Evolutionary conservation across 2,888 invertebrate genomes (phyloP).

Genomic region (Trachelus stipa): DNA sequence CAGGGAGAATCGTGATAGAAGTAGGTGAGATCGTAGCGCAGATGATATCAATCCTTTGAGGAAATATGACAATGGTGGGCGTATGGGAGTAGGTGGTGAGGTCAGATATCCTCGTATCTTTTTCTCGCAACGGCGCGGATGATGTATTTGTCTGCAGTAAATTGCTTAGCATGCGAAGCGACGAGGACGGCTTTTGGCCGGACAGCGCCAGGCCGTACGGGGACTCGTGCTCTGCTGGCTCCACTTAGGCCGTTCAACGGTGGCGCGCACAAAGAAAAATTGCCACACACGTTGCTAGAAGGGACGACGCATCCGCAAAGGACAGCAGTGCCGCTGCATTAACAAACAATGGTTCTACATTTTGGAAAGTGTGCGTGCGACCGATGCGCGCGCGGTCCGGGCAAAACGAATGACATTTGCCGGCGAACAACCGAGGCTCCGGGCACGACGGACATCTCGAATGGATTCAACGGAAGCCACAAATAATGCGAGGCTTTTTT

Average conservation of each 20-base stretch:
- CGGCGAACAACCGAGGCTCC: slow-evolving; percentile 25
- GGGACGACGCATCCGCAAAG: slow-evolving; percentile 25
- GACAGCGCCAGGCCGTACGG: neutral
- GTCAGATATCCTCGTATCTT: neutral
- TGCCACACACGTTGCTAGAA: slow-evolving; percentile 35
- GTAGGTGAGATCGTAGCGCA: neutral
- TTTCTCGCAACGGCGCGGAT: neutral
- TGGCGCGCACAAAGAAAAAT: slow-evolving; percentile 38
- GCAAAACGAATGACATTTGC: slow-evolving; percentile 37
- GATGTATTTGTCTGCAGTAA: slow-evolving; percentile 27
- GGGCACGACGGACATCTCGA: slow-evolving; percentile 14
- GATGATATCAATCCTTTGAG: neutral
- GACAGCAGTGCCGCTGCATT: slow-evolving; percentile 42
- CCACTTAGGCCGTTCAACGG: slow-evolving; percentile 26
- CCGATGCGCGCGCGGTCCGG: slow-evolving; percentile 18
- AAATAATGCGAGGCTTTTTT: slow-evolving; percentile 17
- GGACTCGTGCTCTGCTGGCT: neutral
- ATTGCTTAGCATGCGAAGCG: slow-evolving; percentile 21
- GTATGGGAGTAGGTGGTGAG: neutral
- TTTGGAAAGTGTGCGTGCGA: slow-evolving; percentile 24
- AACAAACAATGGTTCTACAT: slow-evolving; percentile 55
- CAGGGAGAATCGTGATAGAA: neutral
- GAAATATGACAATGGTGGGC: neutral
- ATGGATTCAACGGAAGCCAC: slow-evolving; percentile 32
- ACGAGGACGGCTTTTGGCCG: slow-evolving; percentile 10